These are phyloP conservation scores for Armadillidium nasatum DNA, from an alignment of 1,140 invertebrate genomes.

Conservation along the genomic window DNA sequence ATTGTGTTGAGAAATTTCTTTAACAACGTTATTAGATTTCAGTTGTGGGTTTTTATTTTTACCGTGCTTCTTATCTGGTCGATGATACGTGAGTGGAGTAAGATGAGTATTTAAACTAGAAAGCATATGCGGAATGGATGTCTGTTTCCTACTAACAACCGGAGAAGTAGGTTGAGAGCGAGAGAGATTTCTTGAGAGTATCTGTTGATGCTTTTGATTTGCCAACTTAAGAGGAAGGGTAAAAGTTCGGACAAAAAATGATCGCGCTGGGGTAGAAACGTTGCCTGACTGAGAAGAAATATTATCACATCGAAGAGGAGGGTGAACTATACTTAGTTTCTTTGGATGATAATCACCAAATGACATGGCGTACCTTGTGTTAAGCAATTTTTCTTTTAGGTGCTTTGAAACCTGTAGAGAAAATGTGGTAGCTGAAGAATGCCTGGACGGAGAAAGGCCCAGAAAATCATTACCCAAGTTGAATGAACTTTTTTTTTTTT, in stretches of 20 bases:
- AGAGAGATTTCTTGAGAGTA: slow-evolving; percentile 39
- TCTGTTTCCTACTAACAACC: slow-evolving; percentile 34
- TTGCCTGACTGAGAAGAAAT: not conserved
- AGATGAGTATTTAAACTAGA: not conserved
- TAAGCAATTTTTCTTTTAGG: not conserved
- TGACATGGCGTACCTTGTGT: not conserved
- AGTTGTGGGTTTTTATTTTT: slow-evolving; percentile 39
- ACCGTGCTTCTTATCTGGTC: slow-evolving; percentile 34
- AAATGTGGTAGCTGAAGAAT: not conserved
- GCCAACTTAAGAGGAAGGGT: slow-evolving; percentile 43
- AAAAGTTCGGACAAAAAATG: slow-evolving; percentile 40
- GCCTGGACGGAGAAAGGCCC: not conserved
- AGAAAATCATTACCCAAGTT: not conserved
- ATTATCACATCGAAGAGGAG: not conserved
- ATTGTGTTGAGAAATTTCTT: too few relatives aligned
- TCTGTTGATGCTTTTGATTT: slow-evolving; percentile 34
- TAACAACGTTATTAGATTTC: slow-evolving; percentile 39
- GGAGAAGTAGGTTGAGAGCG: slow-evolving; percentile 42
- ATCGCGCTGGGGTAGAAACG: not conserved
- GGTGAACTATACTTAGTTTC: slow-evolving; percentile 18
- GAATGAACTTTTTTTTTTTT: not conserved
- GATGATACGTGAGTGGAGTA: slow-evolving; percentile 36
- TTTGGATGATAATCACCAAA: slow-evolving; percentile 1
- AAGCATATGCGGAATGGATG: slow-evolving; percentile 14
- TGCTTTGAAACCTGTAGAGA: not conserved